Conservation (phyloP, 2,113 vertebrate species). For the Corvus hawaiiensis region DNA sequence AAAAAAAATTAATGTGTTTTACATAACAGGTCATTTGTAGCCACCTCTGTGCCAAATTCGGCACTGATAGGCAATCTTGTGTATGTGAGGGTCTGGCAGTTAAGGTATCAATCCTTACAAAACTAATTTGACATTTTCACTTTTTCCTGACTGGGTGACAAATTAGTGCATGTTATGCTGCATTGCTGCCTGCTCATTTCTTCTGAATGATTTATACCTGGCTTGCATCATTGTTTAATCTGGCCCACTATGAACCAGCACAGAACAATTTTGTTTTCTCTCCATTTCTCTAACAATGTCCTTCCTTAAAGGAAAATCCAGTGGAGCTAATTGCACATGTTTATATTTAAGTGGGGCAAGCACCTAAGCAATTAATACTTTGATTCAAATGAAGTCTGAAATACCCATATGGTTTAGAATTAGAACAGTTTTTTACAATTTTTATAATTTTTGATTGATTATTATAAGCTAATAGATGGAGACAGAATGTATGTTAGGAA, state of each 20-base stretch:
- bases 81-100: not conserved
- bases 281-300: not conserved
- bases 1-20: not conserved
- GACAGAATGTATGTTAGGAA: not conserved
- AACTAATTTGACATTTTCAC: not conserved
- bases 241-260: not conserved
- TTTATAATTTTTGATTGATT: not conserved
- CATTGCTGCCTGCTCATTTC: not conserved
- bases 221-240: not conserved
- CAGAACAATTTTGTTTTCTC: not conserved
- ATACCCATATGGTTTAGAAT: not conserved
- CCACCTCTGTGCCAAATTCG: not conserved
- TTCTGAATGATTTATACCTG: not conserved
- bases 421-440: not conserved
- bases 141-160: not conserved
- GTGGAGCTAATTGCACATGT: not conserved
- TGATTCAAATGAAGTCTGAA: not conserved
- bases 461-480: not conserved
- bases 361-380: not conserved
- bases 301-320: not conserved
- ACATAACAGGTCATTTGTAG: not conserved
- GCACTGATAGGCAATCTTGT: not conserved
- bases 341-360: not conserved
- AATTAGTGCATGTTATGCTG: not conserved
- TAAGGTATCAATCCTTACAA: not conserved